Percentiles rank a stretch among this genome's conserved stretches.
Evolutionary conservation across 1,140 invertebrate species (phyloP).

Genomic region (Brachionus rotundiformis): DNA sequence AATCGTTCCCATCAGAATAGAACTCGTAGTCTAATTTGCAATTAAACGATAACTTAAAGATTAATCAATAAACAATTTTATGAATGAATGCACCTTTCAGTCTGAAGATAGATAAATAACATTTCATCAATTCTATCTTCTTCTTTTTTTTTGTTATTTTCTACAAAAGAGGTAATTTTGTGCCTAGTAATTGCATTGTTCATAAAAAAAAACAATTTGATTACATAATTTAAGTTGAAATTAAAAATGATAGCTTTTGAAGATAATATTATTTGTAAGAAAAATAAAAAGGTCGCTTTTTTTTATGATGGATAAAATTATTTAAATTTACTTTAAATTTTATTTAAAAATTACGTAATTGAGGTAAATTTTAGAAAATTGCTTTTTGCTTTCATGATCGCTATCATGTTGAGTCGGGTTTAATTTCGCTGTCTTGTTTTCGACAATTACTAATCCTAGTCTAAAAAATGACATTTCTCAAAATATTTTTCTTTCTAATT

Average conservation of each 20-base stretch:
- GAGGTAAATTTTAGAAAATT: constrained; percentile 16
- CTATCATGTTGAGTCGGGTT: constrained; percentile 14
- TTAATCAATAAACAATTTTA: constrained; percentile 32
- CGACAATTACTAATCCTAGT: constrained; percentile 13
- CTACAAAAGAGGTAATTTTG: not conserved
- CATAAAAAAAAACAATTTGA: not conserved
- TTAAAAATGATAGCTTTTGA: constrained; percentile 31
- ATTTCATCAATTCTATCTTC: constrained; percentile 10
- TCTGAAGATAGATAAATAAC: not conserved
- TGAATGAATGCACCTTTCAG: constrained; percentile 41
- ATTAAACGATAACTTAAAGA: constrained; percentile 35
- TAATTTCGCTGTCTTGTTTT: constrained; percentile 24
- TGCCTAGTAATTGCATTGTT: constrained; percentile 7
- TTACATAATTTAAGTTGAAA: constrained; percentile 21
- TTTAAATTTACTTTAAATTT: constrained; percentile 20
- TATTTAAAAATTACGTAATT: constrained; percentile 36
- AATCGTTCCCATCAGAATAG: constrained; percentile 25
- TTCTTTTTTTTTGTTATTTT: not conserved
- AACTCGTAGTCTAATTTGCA: constrained; percentile 25
- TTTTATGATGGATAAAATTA: constrained; percentile 23
- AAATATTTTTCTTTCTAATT: not conserved
- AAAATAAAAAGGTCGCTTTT: constrained; percentile 29
- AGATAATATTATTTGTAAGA: constrained; percentile 18
- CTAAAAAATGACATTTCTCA: constrained; percentile 6
- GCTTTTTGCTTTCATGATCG: constrained; percentile 17